Base-by-base conservation (phyloP, 2,797 vertebrate species). In the Acrocephalus scirpaceus region DNA sequence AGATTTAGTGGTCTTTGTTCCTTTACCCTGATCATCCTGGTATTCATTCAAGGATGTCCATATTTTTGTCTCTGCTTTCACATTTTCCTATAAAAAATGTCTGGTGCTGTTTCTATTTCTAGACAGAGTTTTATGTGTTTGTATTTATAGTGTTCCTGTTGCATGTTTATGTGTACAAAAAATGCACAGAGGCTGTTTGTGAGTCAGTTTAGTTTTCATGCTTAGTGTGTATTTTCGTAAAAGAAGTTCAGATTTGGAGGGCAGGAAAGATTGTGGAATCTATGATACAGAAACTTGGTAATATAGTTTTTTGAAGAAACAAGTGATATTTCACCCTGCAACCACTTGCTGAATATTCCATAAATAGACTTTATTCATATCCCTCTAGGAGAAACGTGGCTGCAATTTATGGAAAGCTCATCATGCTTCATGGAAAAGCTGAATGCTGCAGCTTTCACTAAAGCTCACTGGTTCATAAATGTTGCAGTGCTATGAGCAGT, bases 361-460 rank as follows among this genome's bases (percentile, higher is more conserved):
- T 64, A 95, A 91, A 94, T 84, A 95, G 85, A 51, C 22, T 90
- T 96, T 93, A 96, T 95, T 94, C 91, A 90, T 90, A 91, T 81
- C 74, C 34, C 82, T 88, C 61, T 91, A 77, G 94, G 85, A 95
- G 67, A 90, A 72, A 88, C 2, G 80, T 93, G 92, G 78, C 88
- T 95, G 92, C 91, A 95, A 50, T 93, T 96, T 96, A 93, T 95
- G 93, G 93, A 92, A 95, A 66, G 40, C 87, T 92, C 61, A 53
- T 93, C 58, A 7, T 38, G 65, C 56, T 95, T 91, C 69, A 34
- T 56, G 92, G 77, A 86, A 88, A 76, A 95, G 94, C 93, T 91
- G 91, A 95, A 94, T 86, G 90, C 93, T 29, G 71, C 77, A 85
- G 86, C 92, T 94, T 93, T 82, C 58, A 69, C 62, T 47, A 2